These are phyloP conservation scores for Oscheius sp. DNA, from an alignment of 2,888 invertebrate species.

Conservation along the genomic window DNA sequence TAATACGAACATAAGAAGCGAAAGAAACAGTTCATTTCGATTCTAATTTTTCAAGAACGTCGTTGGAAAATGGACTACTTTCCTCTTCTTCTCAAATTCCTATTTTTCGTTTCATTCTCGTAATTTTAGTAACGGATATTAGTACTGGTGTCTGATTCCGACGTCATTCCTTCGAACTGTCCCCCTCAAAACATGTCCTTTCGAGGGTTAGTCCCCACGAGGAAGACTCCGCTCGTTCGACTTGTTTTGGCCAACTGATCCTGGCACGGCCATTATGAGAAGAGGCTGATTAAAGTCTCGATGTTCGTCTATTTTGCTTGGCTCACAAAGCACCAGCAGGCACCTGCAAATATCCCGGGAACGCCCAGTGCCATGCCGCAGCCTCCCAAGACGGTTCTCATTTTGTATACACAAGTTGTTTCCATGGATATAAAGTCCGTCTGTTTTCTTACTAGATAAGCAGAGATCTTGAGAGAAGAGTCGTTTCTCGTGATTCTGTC, in stretches of 20 bases:
- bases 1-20: too few relatives aligned
- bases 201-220: background rate
- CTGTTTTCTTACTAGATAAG: too few relatives aligned
- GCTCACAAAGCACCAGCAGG: slow-evolving; percentile 24
- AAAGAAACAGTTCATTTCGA: too few relatives aligned
- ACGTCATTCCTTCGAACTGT: background rate
- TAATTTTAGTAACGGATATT: too few relatives aligned
- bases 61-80: background rate
- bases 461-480: too few relatives aligned
- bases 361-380: background rate
- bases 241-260: too few relatives aligned
- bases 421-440: too few relatives aligned
- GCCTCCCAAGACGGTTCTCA: background rate
- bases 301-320: background rate
- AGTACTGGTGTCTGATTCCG: background rate
- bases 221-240: too few relatives aligned
- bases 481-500: background rate
- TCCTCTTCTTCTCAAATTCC: too few relatives aligned
- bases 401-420: too few relatives aligned
- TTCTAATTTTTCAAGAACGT: background rate
- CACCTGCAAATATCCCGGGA: slow-evolving; percentile 20
- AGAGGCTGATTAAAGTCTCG: slow-evolving; percentile 18
- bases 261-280: background rate
- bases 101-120: too few relatives aligned
- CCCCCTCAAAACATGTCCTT: background rate